Percentiles rank a stretch among this genome's conserved stretches.
phyloP scores from a whole-genome alignment of 2,797 vertebrate species.

The Gorsachius magnificus region DNA sequence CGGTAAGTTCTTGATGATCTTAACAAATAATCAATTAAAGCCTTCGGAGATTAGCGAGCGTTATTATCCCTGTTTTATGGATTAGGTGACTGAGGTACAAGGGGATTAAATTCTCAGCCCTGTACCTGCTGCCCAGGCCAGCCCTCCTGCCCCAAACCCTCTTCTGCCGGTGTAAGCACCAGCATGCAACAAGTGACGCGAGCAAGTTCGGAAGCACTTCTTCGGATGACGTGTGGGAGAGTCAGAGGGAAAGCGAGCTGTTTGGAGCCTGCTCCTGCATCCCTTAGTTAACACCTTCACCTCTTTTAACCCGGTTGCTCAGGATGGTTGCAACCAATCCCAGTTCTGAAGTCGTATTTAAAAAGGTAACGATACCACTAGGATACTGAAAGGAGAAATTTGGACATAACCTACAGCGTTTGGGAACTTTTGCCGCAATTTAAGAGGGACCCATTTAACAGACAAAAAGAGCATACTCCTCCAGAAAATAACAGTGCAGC shows the following conservation, averaged over 20 bases:
- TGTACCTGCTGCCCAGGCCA: not conserved
- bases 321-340: not conserved
- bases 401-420: not conserved
- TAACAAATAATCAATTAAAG: constrained; percentile 51
- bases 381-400: not conserved
- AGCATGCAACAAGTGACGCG: not conserved
- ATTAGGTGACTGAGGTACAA: not conserved
- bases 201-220: not conserved
- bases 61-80: not conserved
- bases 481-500: constrained; percentile 8
- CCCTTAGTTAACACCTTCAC: not conserved
- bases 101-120: not conserved
- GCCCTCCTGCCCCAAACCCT: not conserved
- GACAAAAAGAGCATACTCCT: not conserved
- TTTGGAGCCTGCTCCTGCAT: not conserved
- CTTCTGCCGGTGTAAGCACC: fast-evolving
- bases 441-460: not conserved
- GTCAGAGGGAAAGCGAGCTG: not conserved
- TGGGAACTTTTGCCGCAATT: constrained; percentile 28
- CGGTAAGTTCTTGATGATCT: not conserved
- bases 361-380: not conserved
- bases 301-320: not conserved
- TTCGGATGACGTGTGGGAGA: not conserved
- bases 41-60: not conserved
- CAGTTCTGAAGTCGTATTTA: not conserved